A percentile compares a stretch with the other conserved stretches of the same genome.
Conservation (phyloP, 2,797 vertebrate genomes). For the Hyperoplus immaculatus region DNA sequence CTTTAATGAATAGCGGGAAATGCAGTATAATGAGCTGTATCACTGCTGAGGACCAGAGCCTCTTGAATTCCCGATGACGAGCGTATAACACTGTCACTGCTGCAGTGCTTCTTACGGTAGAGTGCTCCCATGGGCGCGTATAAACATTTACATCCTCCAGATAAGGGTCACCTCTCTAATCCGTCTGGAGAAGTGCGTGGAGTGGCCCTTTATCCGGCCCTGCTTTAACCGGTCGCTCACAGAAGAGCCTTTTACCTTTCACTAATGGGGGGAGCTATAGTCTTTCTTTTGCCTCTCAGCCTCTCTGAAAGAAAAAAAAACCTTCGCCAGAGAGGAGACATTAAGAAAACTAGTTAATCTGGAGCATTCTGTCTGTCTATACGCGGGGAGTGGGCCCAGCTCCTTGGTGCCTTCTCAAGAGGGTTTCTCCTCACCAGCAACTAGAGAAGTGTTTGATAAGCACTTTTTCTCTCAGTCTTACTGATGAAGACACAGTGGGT, state of each 20-base stretch:
- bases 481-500: constrained; percentile 64
- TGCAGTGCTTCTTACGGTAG: constrained; percentile 53
- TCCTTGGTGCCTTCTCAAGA: constrained; percentile 78
- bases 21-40: constrained; percentile 26
- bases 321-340: constrained; percentile 76
- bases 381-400: constrained; percentile 58
- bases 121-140: constrained; percentile 66
- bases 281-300: constrained; percentile 79
- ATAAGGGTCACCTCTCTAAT: constrained; percentile 86
- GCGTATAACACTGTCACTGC: constrained; percentile 43
- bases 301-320: constrained; percentile 79
- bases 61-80: constrained; percentile 45
- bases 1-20: constrained; percentile 4
- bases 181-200: constrained; percentile 80
- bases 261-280: constrained; percentile 76
- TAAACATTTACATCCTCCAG: constrained; percentile 86
- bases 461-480: constrained; percentile 64
- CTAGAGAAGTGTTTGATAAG: constrained; percentile 74
- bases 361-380: constrained; percentile 73
- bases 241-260: constrained; percentile 83
- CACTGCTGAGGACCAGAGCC: constrained; percentile 22
- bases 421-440: constrained; percentile 65
- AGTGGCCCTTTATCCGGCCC: constrained; percentile 80
- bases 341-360: constrained; percentile 83
- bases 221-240: constrained; percentile 80